A percentile compares a stretch with the other conserved stretches of the same genome.
Conservation (phyloP, 2,797 vertebrate species). For the Pantherophis vulpinus region DNA sequence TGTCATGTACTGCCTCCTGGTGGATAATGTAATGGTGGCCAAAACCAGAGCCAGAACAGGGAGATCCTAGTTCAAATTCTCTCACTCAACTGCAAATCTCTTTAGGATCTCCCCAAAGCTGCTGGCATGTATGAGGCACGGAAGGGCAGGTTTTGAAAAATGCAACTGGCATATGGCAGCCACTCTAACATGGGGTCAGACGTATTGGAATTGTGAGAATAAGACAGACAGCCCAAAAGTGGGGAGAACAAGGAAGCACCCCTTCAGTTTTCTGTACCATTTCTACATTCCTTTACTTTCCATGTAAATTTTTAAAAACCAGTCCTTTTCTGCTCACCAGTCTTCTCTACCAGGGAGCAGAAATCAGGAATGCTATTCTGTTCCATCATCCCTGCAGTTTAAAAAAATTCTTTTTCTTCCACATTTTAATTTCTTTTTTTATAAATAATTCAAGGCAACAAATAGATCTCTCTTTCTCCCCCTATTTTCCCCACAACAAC, state of each 20-base stretch:
- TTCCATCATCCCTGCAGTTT: not conserved
- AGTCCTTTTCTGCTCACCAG: not conserved
- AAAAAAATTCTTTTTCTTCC: too few relatives aligned
- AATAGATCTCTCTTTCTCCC: not conserved
- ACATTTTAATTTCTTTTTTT: too few relatives aligned
- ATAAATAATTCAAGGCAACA: not conserved
- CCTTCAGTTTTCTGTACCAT: not conserved
- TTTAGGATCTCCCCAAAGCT: not conserved
- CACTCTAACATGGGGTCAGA: not conserved
- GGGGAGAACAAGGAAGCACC: not conserved
- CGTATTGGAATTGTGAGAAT: not conserved
- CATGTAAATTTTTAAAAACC: not conserved
- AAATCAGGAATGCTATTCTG: not conserved
- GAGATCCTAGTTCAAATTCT: not conserved
- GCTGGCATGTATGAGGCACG: not conserved
- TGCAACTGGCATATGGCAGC: not conserved
- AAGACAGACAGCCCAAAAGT: not conserved
- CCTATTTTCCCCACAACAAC: not conserved
- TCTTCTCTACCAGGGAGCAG: not conserved
- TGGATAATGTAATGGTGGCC: too few relatives aligned
- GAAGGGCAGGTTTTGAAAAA: not conserved
- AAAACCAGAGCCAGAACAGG: not conserved
- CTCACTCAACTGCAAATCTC: not conserved
- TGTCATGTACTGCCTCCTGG: too few relatives aligned
- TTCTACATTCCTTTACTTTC: not conserved